These are phyloP conservation scores for Cyclura pinguis DNA, from an alignment of 2,797 vertebrate species.

Conservation along the genomic window DNA sequence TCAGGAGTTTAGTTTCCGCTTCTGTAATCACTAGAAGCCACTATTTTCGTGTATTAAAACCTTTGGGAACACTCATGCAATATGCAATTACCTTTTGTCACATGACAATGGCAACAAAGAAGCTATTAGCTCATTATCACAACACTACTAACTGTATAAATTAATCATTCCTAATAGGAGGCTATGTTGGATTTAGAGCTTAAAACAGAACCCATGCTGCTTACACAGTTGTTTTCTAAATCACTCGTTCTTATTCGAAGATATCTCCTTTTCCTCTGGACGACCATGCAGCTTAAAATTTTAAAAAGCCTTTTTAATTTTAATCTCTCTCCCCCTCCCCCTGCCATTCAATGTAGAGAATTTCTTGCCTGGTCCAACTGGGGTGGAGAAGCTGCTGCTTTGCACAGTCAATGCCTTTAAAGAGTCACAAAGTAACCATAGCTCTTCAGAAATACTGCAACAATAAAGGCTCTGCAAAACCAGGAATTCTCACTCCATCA, in stretches of 20 bases:
- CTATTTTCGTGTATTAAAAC: neutral
- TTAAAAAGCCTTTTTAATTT: neutral
- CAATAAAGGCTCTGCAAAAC: neutral
- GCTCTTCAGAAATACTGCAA: neutral
- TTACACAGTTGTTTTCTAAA: conserved; percentile 40
- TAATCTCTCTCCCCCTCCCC: neutral
- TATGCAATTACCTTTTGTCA: neutral
- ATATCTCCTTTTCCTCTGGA: neutral
- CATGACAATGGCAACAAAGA: neutral
- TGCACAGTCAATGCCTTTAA: neutral
- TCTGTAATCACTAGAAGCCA: neutral
- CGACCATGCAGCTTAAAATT: neutral
- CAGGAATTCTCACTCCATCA: neutral
- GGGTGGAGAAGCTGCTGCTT: neutral
- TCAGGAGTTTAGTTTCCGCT: neutral
- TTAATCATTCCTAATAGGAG: conserved; percentile 68
- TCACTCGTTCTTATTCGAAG: rapidly evolving
- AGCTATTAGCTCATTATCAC: conserved; percentile 49
- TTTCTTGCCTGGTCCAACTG: rapidly evolving
- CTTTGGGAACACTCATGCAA: neutral
- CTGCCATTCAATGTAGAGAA: rapidly evolving
- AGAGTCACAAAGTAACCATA: neutral
- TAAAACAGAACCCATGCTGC: conserved; percentile 37
- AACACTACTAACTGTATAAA: conserved; percentile 64
- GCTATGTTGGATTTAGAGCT: conserved; percentile 60